Evolutionary conservation across 37 sponge, comb jelly and placozoan species (phyloP).

Genomic region (Geodia barretti): DNA sequence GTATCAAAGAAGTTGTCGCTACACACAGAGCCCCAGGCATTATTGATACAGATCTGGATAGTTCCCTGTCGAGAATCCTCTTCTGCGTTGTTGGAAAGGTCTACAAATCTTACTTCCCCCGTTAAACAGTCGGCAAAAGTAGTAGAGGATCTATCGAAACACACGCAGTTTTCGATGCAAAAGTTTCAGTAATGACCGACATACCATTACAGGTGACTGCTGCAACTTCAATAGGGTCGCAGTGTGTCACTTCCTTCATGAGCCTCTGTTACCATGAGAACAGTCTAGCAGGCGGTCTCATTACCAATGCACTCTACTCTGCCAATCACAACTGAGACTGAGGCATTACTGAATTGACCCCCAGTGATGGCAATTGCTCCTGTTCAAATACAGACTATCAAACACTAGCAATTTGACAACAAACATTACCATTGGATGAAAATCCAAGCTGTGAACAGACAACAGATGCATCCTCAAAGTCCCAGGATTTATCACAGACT

Average conservation of each 20-base stretch:
- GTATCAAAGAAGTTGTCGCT: neutral
- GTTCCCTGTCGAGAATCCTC: slow-evolving; percentile 6
- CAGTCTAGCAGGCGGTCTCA: slow-evolving; percentile 28
- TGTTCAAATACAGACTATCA: too few relatives aligned
- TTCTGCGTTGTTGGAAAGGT: neutral
- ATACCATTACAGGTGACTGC: too few relatives aligned
- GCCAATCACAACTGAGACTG: neutral
- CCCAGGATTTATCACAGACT: slow-evolving; percentile 34
- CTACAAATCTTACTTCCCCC: slow-evolving; percentile 32
- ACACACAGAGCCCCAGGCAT: slow-evolving; percentile 64
- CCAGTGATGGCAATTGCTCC: slow-evolving; percentile 17
- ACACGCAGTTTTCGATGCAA: too few relatives aligned
- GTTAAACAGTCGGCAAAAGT: slow-evolving; percentile 8
- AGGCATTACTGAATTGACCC: neutral
- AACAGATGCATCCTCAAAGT: slow-evolving; percentile 30
- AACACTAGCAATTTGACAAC: too few relatives aligned
- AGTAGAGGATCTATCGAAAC: neutral
- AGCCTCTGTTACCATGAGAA: too few relatives aligned
- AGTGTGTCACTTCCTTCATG: too few relatives aligned
- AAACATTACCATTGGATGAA: slow-evolving; percentile 14
- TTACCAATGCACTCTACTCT: slow-evolving; percentile 32
- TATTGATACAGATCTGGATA: slow-evolving; percentile 52
- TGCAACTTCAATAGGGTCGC: too few relatives aligned
- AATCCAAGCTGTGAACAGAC: slow-evolving; percentile 43
- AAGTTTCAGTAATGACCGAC: too few relatives aligned